Evolutionary conservation across 2,113 vertebrate species (phyloP).

Genomic region (Pseudorasbora parva): DNA sequence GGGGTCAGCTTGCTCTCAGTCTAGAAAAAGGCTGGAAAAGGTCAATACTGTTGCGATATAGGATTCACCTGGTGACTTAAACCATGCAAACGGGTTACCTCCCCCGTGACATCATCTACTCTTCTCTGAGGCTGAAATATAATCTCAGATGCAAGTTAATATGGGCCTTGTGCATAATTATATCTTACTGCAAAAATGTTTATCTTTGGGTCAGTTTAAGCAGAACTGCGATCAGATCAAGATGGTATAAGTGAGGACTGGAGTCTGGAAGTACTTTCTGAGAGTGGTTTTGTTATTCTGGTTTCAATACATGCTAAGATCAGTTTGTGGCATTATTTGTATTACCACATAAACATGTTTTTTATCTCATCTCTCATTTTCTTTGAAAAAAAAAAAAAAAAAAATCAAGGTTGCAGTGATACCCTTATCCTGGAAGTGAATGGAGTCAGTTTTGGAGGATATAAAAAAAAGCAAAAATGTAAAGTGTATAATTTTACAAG

Average conservation of each 20-base stretch:
- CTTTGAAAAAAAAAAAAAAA: neutral
- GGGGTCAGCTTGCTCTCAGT: conserved; percentile 58
- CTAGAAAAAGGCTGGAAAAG: conserved; percentile 52
- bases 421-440: neutral
- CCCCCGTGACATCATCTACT: conserved; percentile 52
- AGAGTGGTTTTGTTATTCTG: conserved; percentile 2
- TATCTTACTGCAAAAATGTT: conserved; percentile 28
- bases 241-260: neutral
- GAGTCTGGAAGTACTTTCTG: conserved; percentile 33
- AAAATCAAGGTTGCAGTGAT: neutral
- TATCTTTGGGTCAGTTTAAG: conserved; percentile 38
- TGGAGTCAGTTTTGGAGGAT: neutral
- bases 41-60: conserved; percentile 20
- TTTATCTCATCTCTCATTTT: neutral
- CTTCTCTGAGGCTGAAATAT: conserved; percentile 50
- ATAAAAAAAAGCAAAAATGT: too few relatives aligned
- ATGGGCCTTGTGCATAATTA: conserved; percentile 37
- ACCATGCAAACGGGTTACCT: conserved; percentile 27
- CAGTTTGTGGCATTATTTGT: neutral
- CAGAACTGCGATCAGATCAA: conserved; percentile 56
- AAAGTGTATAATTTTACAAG: too few relatives aligned
- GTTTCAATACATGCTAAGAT: neutral
- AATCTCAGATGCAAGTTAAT: conserved; percentile 43
- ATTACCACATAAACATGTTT: neutral
- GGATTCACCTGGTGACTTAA: conserved; percentile 59